Evolutionary conservation across 2,113 vertebrate species (phyloP), one percentile per base, ranked within the genome.

Genomic region (Hyaena hyaena): DNA sequence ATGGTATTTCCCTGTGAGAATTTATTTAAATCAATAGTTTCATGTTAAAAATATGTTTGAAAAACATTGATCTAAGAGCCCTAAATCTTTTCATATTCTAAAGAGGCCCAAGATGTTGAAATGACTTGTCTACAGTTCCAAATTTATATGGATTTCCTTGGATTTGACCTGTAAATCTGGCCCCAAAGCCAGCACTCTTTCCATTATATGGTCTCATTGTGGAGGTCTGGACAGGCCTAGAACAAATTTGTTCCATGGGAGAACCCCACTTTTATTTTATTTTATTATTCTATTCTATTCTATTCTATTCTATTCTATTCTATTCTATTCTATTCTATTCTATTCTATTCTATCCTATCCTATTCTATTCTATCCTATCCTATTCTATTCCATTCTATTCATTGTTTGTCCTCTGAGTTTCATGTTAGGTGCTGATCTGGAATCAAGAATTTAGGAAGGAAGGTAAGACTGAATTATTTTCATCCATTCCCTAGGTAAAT

Each of bases 21-120:
- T n/a, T 96, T 85, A 73, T 96, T 93, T 84, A 21, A 96, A 69
- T 74, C 90, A 69, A 80, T 48, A 85, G 4, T 81, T 95, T 19
- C 26, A n/a, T 77, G 77, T 55, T 21, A 31, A 88, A 90, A 65
- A 28, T 10, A 28, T 2, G 1, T 74, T 79, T 90, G 48, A 55
- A 87, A 95, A 73, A 88, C 17, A 69, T 28, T 94, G 19, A 71
- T 66, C 50, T 93, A 53, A 77, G 43, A 92, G 4, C 5, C 6
- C 2, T 58, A 81, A 71, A 65, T 15, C 12, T 96, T 95, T 83
- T 80, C 39, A 87, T 96, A 12, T 84, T 74, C 58, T 15, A 89
- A 97, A 82, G 61, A 89, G 24, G 24, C 10, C 26, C 35, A 95
- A 91, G 45, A n/a, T 23, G 1, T 66, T 88, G 23, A 95, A 92